phyloP scores from a whole-genome alignment of 2,113 vertebrate genomes.

The Pipa parva region DNA sequence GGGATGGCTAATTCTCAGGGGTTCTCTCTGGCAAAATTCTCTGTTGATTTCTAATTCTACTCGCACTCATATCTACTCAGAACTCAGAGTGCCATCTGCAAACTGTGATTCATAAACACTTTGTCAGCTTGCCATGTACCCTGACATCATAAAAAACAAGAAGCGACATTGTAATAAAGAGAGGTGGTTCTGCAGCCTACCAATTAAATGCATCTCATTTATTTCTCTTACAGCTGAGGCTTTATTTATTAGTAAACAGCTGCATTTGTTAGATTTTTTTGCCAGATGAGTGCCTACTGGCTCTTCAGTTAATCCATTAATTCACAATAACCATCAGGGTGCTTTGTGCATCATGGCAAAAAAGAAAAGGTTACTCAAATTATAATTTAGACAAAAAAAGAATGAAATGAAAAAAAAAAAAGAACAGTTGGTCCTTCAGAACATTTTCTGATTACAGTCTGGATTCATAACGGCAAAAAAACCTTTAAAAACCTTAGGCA shows the following conservation, averaged over 20 bases:
- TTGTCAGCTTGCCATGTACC: conserved; percentile 76
- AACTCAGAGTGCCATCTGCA: conserved; percentile 78
- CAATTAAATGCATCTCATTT: conserved; percentile 81
- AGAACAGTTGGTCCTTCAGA: background rate
- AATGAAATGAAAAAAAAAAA: background rate
- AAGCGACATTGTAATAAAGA: conserved; percentile 75
- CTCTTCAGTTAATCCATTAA: conserved; percentile 72
- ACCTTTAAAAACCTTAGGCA: too few relatives aligned
- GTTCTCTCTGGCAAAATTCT: conserved; percentile 70
- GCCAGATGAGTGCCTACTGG: conserved; percentile 65
- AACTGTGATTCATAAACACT: conserved; percentile 82
- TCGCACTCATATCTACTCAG: conserved; percentile 69
- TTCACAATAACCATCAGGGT: conserved; percentile 68
- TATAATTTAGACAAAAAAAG: conserved; percentile 33
- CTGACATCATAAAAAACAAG: conserved; percentile 79
- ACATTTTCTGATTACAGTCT: too few relatives aligned
- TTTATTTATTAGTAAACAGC: conserved; percentile 83
- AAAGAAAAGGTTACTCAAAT: conserved; percentile 52
- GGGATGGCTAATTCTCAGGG: conserved; percentile 72
- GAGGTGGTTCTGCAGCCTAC: conserved; percentile 65
- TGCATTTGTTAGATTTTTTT: conserved; percentile 69
- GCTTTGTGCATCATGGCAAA: conserved; percentile 50
- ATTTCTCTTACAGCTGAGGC: conserved; percentile 81
- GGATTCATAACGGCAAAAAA: too few relatives aligned
- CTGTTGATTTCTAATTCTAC: conserved; percentile 67